Evolutionary conservation across 1,140 invertebrate species (phyloP).

Genomic region (Philotrypesis tridentata): DNA sequence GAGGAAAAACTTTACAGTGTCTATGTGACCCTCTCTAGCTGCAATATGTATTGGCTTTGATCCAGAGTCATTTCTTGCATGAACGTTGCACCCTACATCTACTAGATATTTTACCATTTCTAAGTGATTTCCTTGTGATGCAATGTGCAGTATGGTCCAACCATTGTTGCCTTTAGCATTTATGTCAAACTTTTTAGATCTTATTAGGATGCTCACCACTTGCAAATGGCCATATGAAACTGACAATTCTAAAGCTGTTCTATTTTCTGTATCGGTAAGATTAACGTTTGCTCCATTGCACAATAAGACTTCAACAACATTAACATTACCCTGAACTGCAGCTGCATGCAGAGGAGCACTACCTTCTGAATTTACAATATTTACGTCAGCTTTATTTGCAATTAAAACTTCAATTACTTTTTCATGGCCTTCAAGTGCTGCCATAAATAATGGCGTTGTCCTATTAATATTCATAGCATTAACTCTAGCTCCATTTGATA

Average conservation of each 20-base stretch:
- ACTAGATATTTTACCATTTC: constrained; percentile 21
- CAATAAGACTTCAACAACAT: constrained; percentile 14
- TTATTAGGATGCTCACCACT: not conserved
- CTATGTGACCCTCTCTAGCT: not conserved
- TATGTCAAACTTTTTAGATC: not conserved
- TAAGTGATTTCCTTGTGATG: not conserved
- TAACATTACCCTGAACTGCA: not conserved
- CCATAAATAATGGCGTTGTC: not conserved
- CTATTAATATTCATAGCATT: no score
- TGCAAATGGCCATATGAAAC: not conserved
- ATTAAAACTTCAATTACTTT: constrained; percentile 9
- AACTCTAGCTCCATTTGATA: no score
- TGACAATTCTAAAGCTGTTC: constrained; percentile 1
- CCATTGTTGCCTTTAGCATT: not conserved
- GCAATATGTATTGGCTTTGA: constrained; percentile 29
- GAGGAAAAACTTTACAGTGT: constrained; percentile 13
- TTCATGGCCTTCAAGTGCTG: not conserved
- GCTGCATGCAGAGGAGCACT: no score
- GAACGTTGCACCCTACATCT: not conserved
- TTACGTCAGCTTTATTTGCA: not conserved
- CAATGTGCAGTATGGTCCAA: constrained; percentile 28
- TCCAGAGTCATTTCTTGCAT: constrained; percentile 1
- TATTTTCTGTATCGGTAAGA: not conserved
- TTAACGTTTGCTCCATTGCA: not conserved
- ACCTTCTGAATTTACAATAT: no score